These are phyloP conservation scores for Emydoidea blandingii DNA, from an alignment of 2,797 vertebrate species.

Conservation along the genomic window DNA sequence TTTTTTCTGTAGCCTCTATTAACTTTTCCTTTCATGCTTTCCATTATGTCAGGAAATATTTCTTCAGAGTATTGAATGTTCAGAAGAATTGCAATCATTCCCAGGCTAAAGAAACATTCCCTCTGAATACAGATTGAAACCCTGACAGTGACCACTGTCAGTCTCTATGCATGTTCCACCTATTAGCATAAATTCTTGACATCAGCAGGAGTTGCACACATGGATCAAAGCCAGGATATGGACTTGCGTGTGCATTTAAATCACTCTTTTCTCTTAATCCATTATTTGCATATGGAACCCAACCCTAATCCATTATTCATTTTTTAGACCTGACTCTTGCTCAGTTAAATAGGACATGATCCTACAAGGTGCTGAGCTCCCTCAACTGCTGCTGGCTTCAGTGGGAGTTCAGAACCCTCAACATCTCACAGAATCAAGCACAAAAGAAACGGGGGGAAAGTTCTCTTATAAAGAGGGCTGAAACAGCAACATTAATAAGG, in stretches of 20 bases:
- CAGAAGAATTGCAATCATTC: background rate
- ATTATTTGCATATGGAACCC: slow-evolving; percentile 1
- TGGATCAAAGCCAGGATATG: background rate
- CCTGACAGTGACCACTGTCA: background rate
- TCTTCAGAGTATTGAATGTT: background rate
- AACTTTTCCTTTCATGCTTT: background rate
- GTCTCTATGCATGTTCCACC: background rate
- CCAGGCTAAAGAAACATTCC: background rate
- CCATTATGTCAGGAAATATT: background rate
- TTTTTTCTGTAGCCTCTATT: background rate
- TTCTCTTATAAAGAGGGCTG: background rate
- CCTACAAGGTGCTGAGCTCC: background rate
- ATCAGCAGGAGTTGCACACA: background rate
- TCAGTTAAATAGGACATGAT: background rate
- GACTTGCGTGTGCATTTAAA: background rate
- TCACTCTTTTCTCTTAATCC: background rate
- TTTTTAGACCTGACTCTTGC: fast-evolving
- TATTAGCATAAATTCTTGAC: background rate
- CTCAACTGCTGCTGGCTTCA: background rate
- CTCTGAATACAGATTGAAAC: slow-evolving; percentile 13
- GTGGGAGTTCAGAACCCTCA: background rate
- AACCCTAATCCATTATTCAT: background rate
- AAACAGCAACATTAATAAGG: background rate
- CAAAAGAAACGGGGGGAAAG: background rate
- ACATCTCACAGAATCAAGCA: background rate